phyloP scores from a whole-genome alignment of 2,797 vertebrate genomes.

The Anguilla pacifica region DNA sequence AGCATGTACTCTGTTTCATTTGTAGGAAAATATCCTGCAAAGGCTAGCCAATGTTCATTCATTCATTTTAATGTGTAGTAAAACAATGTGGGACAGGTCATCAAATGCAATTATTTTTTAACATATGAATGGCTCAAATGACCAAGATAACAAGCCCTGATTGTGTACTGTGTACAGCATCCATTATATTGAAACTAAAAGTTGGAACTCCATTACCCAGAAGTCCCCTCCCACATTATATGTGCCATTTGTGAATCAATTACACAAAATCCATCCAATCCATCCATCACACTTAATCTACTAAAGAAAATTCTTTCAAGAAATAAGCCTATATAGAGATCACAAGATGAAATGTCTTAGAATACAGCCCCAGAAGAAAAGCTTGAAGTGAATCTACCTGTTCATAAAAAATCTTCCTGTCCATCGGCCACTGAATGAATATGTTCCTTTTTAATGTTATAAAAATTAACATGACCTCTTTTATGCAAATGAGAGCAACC shows the following conservation, averaged over 20 bases:
- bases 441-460: neutral
- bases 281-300: neutral
- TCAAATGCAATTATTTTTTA: neutral
- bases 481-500: neutral
- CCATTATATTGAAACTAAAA: neutral
- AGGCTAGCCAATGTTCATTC: neutral
- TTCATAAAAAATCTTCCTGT: neutral
- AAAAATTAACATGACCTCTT: neutral
- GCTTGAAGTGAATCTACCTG: neutral
- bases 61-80: neutral
- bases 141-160: neutral
- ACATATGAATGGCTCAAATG: slow-evolving; percentile 3
- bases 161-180: neutral
- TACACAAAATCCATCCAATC: too few species aligned
- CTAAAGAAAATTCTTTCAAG: neutral
- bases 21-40: neutral
- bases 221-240: neutral
- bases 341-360: neutral
- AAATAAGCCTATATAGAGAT: neutral
- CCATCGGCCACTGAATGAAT: neutral
- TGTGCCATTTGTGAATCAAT: neutral
- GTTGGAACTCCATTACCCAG: neutral
- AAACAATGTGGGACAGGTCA: neutral
- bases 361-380: neutral
- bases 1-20: neutral